A percentile compares a stretch with the other conserved stretches of the same genome.
Conservation (phyloP, 2,797 vertebrate species). For the Melanogrammus aeglefinus region DNA sequence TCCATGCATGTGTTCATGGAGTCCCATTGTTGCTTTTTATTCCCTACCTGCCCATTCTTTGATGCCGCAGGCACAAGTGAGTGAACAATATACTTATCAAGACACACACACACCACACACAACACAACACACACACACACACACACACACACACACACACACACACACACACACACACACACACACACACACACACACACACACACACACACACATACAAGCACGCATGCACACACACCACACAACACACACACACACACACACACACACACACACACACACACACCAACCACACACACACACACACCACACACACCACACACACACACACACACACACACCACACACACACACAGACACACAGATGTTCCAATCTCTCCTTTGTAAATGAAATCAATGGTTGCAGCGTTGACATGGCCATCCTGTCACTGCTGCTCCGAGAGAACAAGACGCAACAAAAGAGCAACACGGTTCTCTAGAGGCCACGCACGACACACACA, state of each 20-base stretch:
- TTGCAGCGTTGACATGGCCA: conserved; percentile 51
- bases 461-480: conserved; percentile 53
- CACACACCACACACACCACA: conserved; percentile 3
- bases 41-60: not conserved
- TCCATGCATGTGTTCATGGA: conserved; percentile 7
- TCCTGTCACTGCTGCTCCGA: conserved; percentile 66
- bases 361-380: conserved; percentile 39
- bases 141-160: conserved; percentile 7
- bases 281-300: not conserved
- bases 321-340: not conserved
- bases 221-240: not conserved
- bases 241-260: not conserved
- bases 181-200: not conserved
- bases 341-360: conserved; percentile 4
- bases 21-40: not conserved
- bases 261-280: not conserved
- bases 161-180: not conserved
- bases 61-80: not conserved
- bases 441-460: conserved; percentile 64
- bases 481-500: conserved; percentile 26
- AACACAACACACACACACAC: conserved; percentile 18
- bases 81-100: not conserved
- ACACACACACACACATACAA: conserved; percentile 10
- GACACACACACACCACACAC: conserved; percentile 22
- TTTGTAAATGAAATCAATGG: conserved; percentile 70